These are phyloP conservation scores for Calliopsis andreniformis DNA, from an alignment of 1,140 invertebrate species.

Conservation along the genomic window DNA sequence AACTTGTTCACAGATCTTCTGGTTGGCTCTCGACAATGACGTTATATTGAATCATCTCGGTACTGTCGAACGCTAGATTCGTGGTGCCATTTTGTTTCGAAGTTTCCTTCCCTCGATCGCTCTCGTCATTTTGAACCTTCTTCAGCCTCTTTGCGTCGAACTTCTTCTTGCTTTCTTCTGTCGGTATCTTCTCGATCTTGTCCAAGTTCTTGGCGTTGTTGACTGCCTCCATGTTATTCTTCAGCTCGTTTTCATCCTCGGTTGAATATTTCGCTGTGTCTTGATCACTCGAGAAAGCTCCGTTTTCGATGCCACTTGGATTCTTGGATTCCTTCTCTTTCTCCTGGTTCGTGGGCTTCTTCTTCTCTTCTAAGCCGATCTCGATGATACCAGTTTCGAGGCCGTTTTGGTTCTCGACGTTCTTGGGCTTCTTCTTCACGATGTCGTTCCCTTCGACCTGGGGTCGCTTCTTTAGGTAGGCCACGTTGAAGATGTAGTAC, in stretches of 20 bases:
- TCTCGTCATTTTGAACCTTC: conserved; percentile 71
- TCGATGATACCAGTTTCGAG: conserved; percentile 39
- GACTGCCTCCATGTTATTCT: conserved; percentile 55
- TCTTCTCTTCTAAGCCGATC: conserved; percentile 42
- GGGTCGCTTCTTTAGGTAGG: conserved; percentile 84
- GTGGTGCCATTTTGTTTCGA: conserved; percentile 77
- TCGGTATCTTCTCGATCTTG: conserved; percentile 70
- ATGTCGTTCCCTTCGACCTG: conserved; percentile 81
- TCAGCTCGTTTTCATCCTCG: conserved; percentile 1
- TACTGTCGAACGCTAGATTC: conserved; percentile 80
- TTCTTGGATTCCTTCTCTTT: conserved; percentile 24
- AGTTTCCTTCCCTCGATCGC: conserved; percentile 22
- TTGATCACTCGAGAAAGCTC: conserved; percentile 34
- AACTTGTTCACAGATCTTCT: conserved; percentile 32
- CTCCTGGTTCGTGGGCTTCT: conserved; percentile 10
- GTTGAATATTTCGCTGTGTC: conserved; percentile 18
- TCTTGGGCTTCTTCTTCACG: conserved; percentile 81
- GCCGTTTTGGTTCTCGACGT: conserved; percentile 67
- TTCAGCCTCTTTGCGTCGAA: conserved; percentile 62
- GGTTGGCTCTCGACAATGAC: conserved; percentile 62
- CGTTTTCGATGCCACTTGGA: conserved; percentile 36
- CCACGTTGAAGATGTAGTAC: conserved; percentile 87
- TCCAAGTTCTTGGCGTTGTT: conserved; percentile 73
- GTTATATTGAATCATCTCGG: conserved; percentile 58
- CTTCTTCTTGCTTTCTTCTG: conserved; percentile 47